Percentiles rank a stretch among this genome's conserved stretches.
Conservation (phyloP, 2,113 vertebrate species). For the Talpa occidentalis region DNA sequence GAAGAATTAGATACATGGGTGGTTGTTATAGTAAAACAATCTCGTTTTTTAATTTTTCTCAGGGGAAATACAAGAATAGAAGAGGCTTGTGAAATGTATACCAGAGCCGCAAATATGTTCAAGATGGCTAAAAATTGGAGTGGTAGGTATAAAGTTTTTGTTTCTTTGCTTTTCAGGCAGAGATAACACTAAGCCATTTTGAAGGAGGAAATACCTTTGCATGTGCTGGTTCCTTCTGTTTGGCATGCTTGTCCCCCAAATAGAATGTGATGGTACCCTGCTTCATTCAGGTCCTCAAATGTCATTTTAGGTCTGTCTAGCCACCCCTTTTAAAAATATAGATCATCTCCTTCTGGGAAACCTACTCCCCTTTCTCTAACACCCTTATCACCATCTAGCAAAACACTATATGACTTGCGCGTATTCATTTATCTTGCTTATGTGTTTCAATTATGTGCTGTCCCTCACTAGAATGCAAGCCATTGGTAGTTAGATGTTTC, state of each 20-base stretch:
- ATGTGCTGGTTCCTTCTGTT: fast-evolving
- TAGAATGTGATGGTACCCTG: neutral
- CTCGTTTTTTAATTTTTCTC: slow-evolving; percentile 55
- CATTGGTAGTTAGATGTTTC: neutral
- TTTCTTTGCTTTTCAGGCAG: slow-evolving; percentile 43
- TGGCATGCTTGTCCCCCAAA: neutral
- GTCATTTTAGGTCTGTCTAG: neutral
- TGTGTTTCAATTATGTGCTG: neutral
- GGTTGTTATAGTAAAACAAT: slow-evolving; percentile 38
- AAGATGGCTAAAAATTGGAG: slow-evolving; percentile 99
- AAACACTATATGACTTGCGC: neutral
- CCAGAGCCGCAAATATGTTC: slow-evolving; percentile 99
- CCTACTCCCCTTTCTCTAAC: neutral
- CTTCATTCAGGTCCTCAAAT: neutral
- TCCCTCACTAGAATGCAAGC: neutral
- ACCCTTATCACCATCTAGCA: neutral
- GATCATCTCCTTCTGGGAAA: neutral
- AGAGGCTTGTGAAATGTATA: slow-evolving; percentile 99
- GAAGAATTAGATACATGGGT: neutral
- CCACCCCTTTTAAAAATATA: neutral
- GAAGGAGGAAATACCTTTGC: neutral
- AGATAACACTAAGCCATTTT: slow-evolving; percentile 27
- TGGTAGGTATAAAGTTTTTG: slow-evolving; percentile 87
- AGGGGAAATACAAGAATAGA: slow-evolving; percentile 97
- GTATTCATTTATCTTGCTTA: neutral